These are phyloP conservation scores for Sebastes umbrosus DNA, from an alignment of 2,797 vertebrate species.

Conservation along the genomic window DNA sequence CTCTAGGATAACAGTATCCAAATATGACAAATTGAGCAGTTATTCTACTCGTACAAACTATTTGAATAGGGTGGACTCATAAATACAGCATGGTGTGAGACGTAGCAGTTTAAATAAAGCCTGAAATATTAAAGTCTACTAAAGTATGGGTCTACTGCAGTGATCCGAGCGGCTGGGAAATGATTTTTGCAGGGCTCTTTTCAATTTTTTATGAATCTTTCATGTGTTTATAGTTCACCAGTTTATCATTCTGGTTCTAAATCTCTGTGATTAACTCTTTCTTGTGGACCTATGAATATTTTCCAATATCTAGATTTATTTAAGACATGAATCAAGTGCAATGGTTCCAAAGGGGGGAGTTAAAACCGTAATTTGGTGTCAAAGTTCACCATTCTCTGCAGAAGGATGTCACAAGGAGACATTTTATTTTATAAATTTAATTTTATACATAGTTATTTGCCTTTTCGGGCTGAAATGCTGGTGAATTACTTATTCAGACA, in stretches of 20 bases:
- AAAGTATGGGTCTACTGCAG: not conserved
- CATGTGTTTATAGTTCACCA: constrained; percentile 32
- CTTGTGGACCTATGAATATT: constrained; percentile 21
- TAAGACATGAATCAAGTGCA: constrained; percentile 10
- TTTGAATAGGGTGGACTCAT: not conserved
- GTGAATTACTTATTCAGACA: not conserved
- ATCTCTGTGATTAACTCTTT: constrained; percentile 18
- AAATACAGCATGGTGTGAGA: not conserved
- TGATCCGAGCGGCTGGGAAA: constrained; percentile 20
- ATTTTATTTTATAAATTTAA: not conserved
- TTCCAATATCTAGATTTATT: constrained; percentile 1
- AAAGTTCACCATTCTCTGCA: not conserved
- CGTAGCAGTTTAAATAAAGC: constrained; percentile 26
- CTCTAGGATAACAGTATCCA: not conserved
- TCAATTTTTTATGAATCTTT: constrained; percentile 37
- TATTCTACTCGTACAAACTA: not conserved
- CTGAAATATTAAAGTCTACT: constrained; percentile 29
- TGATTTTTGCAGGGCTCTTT: constrained; percentile 2
- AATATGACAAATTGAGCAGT: not conserved
- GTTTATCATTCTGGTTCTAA: constrained; percentile 37
- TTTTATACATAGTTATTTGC: not conserved
- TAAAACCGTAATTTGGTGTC: not conserved
- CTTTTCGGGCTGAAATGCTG: not conserved
- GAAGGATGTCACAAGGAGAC: not conserved
- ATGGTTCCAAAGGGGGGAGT: not conserved